Percentiles rank a stretch among this genome's conserved stretches.
Conservation (phyloP, 2,797 vertebrate species). For the Phalanger gymnotis region DNA sequence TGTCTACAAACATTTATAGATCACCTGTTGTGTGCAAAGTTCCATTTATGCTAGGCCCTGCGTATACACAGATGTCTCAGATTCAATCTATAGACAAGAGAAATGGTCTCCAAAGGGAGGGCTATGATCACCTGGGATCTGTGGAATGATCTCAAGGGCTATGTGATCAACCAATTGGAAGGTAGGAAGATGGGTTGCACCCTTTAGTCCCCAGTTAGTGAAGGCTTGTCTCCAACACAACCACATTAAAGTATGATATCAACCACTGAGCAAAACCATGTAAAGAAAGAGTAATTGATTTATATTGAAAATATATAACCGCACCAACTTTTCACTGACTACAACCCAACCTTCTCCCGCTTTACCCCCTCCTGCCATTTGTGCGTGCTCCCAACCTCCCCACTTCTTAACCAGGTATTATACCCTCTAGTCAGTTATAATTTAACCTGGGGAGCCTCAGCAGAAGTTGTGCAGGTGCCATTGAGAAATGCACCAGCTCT, state of each 20-base stretch:
- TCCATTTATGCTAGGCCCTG: neutral
- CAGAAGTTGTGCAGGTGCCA: neutral
- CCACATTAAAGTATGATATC: neutral
- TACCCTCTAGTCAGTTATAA: neutral
- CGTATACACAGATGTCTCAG: neutral
- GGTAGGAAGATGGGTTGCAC: neutral
- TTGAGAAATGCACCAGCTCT: neutral
- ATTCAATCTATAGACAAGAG: neutral
- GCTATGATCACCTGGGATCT: neutral
- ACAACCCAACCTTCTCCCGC: neutral
- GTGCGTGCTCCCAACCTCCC: neutral
- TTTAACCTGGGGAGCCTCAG: neutral
- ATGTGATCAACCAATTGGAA: neutral
- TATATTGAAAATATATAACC: neutral
- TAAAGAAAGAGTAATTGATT: neutral
- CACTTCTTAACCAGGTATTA: neutral
- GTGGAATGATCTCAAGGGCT: neutral
- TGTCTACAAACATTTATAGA: neutral
- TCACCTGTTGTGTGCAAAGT: neutral
- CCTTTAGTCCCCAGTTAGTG: neutral
- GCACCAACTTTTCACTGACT: neutral
- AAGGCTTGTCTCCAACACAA: neutral
- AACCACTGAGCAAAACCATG: neutral
- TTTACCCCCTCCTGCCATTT: neutral
- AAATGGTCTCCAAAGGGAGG: neutral